Conservation (phyloP, 1,140 invertebrate species). For the Pseudachorutes palmiensis region DNA sequence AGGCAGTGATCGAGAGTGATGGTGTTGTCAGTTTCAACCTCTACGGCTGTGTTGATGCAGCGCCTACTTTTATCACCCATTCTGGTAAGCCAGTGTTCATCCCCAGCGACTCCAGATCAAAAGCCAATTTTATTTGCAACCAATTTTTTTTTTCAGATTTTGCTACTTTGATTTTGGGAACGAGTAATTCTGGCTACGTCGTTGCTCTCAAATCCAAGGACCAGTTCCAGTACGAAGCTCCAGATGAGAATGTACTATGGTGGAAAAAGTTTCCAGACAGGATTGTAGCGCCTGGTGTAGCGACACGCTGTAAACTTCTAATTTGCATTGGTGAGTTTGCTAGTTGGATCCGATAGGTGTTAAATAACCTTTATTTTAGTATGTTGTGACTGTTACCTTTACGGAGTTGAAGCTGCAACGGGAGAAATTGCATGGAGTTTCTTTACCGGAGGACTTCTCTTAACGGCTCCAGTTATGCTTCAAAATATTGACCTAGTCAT, state of each 20-base stretch:
- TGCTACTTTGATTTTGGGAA: background rate
- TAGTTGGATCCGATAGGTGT: too few relatives aligned
- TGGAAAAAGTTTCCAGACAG: constrained; percentile 6
- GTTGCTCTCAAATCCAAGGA: background rate
- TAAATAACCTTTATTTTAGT: background rate
- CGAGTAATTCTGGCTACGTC: background rate
- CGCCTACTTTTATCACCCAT: background rate
- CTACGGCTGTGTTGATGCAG: background rate
- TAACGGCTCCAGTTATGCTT: background rate
- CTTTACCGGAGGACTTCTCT: background rate
- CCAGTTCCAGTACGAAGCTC: background rate
- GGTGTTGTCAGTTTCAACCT: background rate
- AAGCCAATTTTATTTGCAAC: background rate
- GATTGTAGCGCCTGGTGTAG: background rate
- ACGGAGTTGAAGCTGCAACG: background rate
- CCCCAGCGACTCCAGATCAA: too few relatives aligned
- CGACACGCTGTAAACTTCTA: background rate
- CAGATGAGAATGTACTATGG: constrained; percentile 1
- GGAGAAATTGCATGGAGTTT: background rate
- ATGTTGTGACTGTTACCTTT: background rate
- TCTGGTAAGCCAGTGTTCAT: background rate
- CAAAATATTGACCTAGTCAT: background rate
- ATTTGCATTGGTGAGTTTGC: too few relatives aligned
- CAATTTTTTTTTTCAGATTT: background rate
- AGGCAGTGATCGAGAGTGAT: background rate